Base-by-base conservation (phyloP, 2,113 vertebrate genomes). In the Daphoenositta chrysoptera region DNA sequence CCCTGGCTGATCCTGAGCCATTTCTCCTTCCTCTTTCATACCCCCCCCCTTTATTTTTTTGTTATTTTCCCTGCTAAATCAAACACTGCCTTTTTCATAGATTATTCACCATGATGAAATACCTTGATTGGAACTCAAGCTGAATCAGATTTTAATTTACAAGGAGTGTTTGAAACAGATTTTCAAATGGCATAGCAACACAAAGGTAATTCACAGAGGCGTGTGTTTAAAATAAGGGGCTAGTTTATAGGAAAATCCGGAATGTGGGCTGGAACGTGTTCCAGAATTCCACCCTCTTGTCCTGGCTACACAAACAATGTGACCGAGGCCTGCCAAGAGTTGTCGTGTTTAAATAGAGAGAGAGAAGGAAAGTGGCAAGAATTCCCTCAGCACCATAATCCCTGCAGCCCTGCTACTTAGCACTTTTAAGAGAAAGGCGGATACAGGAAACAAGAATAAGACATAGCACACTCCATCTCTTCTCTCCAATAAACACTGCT, bases 271-370 rank as follows among this genome's bases (percentile, higher is more conserved):
- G 96, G 92, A 96, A 95, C 83, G 4, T 94, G 92, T 96, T 94
- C 94, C 93, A 96, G 93, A 96, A 97, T 97, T 96, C 94, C 93
- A 96, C 93, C 93, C 85, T 94, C 96, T 97, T 95, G 93, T 96
- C 93, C 92, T 96, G 95, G 93, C 93, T 97, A 96, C 85, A 95
- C 90, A 96, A 97, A 96, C 94, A 96, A 96, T 97, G 86, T 93
- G 90, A 93, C 93, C 10, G 20, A 94, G 86, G 95, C 93, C 90
- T 96, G 94, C 94, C 93, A 96, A 93, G 92, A 94, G 92, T 87
- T 96, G 93, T 94, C 84, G 47, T 92, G 85, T 97, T 96, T 91
- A 91, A 96, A 96, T n/a, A 94, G 90, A 96, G 85, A 92, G 83
- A 48, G 79, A 65, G 90, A 73, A 94, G 92, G 92, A 95, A 96